Evolutionary conservation across 2,797 vertebrate genomes (phyloP), one percentile per base, ranked within the genome.

Genomic region (Crocodylus rhombifer): DNA sequence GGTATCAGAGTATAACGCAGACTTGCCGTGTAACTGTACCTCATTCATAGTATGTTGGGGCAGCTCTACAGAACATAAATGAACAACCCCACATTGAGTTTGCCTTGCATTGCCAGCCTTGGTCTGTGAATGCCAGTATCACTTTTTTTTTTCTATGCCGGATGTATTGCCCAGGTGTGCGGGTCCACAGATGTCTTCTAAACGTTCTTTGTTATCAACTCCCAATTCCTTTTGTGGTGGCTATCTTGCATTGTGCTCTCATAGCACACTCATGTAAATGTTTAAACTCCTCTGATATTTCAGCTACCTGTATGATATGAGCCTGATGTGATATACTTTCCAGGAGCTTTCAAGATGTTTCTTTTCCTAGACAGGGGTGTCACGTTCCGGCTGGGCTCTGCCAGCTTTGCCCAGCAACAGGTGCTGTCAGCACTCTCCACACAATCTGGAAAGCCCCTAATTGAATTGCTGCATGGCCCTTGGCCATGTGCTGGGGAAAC

Each of bases 91-190:
- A 58, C 61, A 77, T 51, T 51, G 63, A 81, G 84, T 79, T 65
- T 65, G 61, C 76, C 14, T 33, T 77, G 57, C 14, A 36, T 30
- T 33, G 30, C 30, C 23, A 0, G 0, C 62, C n/a, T 58, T 81
- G 30, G 14, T 73, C 64, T 84, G 28, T 67, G 55, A 42, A 60
- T 82, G 28, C 62, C 58, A 84, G 15, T 51, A 51, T 51, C 42
- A 51, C 58, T 86, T 58, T 36, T 36, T 82, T 92, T 58, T 84
- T 42, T 63, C 65, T n/a, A 84, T 80, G 56, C 87, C 55, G 80
- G 28, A 23, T 80, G 12, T n/a, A 14, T 28, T 58, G 60, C 76
- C 21, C 42, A 79, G 58, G 25, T 77, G 28, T 58, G 18, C 3
- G 8, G 57, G 12, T 25, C 64, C 62, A 51, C 14, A 61, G 55